These are phyloP conservation scores for Papilio protenor DNA, from an alignment of 2,888 invertebrate species.

Conservation along the genomic window DNA sequence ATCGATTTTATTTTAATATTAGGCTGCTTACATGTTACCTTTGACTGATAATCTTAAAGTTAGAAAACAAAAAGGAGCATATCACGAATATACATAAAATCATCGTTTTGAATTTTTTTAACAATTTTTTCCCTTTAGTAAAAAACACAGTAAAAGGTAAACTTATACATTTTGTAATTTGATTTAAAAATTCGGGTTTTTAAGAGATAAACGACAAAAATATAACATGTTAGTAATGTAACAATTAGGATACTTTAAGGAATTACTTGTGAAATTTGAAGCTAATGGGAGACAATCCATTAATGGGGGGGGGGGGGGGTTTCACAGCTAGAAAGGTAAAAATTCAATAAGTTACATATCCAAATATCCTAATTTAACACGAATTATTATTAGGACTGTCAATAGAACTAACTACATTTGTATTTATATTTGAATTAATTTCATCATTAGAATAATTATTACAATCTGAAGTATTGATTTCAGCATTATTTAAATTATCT, in stretches of 20 bases:
- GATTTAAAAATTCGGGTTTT: too few species aligned
- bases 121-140: too few species aligned
- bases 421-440: constrained; percentile 74
- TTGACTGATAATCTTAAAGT: too few species aligned
- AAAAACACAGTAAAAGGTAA: too few species aligned
- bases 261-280: constrained; percentile 28
- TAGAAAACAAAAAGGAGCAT: too few species aligned
- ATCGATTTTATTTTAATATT: too few species aligned
- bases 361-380: constrained; percentile 56
- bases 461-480: constrained; percentile 54
- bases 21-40: too few species aligned
- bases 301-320: constrained; percentile 63
- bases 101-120: too few species aligned
- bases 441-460: constrained; percentile 63
- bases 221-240: constrained; percentile 25
- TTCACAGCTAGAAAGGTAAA: constrained; percentile 56
- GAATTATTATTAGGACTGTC: constrained; percentile 80
- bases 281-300: constrained; percentile 60
- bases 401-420: constrained; percentile 62
- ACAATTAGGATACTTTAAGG: neutral
- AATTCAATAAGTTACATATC: constrained; percentile 43
- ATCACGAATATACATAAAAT: too few species aligned
- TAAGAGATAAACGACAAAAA: constrained; percentile 16
- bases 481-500: constrained; percentile 60
- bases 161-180: too few species aligned